Percentiles rank a stretch among this genome's conserved stretches.
These are phyloP conservation scores for Carcinoscorpius rotundicauda DNA, from an alignment of 1,140 invertebrate species.

Conservation along the genomic window DNA sequence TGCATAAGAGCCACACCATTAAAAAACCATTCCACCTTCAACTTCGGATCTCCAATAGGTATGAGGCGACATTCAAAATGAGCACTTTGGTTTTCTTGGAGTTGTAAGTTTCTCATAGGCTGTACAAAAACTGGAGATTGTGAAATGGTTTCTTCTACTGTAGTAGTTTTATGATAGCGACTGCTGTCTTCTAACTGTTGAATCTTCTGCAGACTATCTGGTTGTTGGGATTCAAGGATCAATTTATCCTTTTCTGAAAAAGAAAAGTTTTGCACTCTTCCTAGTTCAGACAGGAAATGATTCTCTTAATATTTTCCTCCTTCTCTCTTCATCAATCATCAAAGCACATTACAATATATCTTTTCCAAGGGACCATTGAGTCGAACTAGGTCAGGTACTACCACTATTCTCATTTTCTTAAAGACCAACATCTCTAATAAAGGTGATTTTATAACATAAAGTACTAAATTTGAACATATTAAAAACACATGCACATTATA, in stretches of 20 bases:
- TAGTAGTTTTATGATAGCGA: slow-evolving; percentile 51
- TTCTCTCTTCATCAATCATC: neutral
- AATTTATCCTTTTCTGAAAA: slow-evolving; percentile 62
- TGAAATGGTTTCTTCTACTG: slow-evolving; percentile 56
- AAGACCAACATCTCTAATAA: too few relatives aligned
- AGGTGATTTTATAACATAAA: too few relatives aligned
- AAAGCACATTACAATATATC: neutral
- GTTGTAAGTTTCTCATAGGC: slow-evolving; percentile 67
- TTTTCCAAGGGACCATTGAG: too few relatives aligned
- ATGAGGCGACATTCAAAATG: slow-evolving; percentile 94
- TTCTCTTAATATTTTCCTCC: too few relatives aligned
- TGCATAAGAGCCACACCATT: slow-evolving; percentile 62
- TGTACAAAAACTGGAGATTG: slow-evolving; percentile 89
- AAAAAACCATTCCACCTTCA: slow-evolving; percentile 83
- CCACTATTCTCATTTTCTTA: too few relatives aligned
- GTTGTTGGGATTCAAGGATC: slow-evolving; percentile 85
- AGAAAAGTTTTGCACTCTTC: slow-evolving; percentile 10
- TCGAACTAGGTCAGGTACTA: too few relatives aligned
- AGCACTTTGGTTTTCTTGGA: slow-evolving; percentile 83
- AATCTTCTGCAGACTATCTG: slow-evolving; percentile 90
- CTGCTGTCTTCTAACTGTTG: slow-evolving; percentile 71
- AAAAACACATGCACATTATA: too few relatives aligned
- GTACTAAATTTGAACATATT: too few relatives aligned
- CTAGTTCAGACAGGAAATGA: neutral
- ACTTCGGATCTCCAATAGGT: slow-evolving; percentile 84